These are phyloP conservation scores for Gisinianus flammeolus DNA, from an alignment of 2,888 invertebrate genomes.

Conservation along the genomic window DNA sequence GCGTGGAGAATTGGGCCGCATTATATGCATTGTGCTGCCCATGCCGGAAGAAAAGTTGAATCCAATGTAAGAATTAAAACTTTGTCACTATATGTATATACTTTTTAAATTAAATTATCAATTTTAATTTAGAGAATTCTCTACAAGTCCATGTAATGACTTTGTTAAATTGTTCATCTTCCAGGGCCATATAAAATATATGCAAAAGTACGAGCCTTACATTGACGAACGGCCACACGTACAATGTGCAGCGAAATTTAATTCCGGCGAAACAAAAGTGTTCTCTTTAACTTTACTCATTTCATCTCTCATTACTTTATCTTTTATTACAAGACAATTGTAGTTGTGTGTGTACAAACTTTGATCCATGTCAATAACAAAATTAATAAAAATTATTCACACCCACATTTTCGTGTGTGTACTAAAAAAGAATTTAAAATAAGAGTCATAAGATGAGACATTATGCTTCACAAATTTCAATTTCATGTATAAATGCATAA, in stretches of 20 bases:
- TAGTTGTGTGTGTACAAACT: not conserved
- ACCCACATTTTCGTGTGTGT: not conserved
- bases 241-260: not conserved
- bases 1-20: constrained; percentile 24
- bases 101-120: not conserved
- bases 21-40: constrained; percentile 35
- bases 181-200: not conserved
- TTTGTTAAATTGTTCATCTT: not conserved
- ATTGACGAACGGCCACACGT: not conserved
- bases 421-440: not conserved
- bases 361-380: not conserved
- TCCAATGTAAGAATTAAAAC: constrained; percentile 18
- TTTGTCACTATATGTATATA: too few relatives aligned
- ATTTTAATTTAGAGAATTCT: not conserved
- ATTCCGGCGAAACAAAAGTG: not conserved
- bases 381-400: not conserved
- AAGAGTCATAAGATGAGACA: not conserved
- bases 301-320: not conserved
- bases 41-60: constrained; percentile 19
- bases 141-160: too few relatives aligned
- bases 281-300: not conserved
- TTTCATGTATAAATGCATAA: too few relatives aligned
- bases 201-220: not conserved
- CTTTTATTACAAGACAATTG: too few relatives aligned
- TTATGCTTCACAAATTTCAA: not conserved